A percentile compares a stretch with the other conserved stretches of the same genome.
Conservation (phyloP, 1,140 invertebrate species). For the Heliothis virescens region DNA sequence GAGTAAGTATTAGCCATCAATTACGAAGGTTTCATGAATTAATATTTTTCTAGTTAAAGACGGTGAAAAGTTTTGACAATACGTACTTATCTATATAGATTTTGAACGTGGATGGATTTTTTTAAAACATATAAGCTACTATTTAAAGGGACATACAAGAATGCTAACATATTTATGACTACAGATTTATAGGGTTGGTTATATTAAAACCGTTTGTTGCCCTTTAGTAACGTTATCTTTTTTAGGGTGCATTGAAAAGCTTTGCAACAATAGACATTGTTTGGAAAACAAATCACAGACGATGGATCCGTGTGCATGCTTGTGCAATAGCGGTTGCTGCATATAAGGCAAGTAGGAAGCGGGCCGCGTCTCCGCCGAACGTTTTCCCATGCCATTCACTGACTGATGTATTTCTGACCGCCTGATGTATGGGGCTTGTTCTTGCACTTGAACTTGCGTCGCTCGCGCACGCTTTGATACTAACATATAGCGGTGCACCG, state of each 20-base stretch:
- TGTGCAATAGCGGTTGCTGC: slow-evolving; percentile 60
- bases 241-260: slow-evolving; percentile 2
- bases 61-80: not conserved
- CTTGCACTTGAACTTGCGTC: slow-evolving; percentile 75
- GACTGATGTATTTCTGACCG: slow-evolving; percentile 72
- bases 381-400: slow-evolving; percentile 77
- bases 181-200: not conserved
- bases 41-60: not conserved
- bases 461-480: slow-evolving; percentile 49
- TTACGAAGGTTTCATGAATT: slow-evolving; percentile 5
- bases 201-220: slow-evolving; percentile 11
- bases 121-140: not conserved
- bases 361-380: slow-evolving; percentile 58
- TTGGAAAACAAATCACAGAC: slow-evolving; percentile 16
- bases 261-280: slow-evolving; percentile 35
- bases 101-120: too few relatives aligned
- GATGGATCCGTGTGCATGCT: slow-evolving; percentile 20
- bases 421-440: slow-evolving; percentile 67
- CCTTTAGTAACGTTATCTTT: slow-evolving; percentile 6
- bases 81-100: too few relatives aligned
- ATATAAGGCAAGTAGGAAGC: slow-evolving; percentile 79
- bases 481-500: slow-evolving; percentile 45
- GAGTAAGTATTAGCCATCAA: not conserved
- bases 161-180: slow-evolving; percentile 24
- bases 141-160: not conserved